phyloP scores from a whole-genome alignment of 2,113 vertebrate genomes.

The Emydocephalus ijimae region DNA sequence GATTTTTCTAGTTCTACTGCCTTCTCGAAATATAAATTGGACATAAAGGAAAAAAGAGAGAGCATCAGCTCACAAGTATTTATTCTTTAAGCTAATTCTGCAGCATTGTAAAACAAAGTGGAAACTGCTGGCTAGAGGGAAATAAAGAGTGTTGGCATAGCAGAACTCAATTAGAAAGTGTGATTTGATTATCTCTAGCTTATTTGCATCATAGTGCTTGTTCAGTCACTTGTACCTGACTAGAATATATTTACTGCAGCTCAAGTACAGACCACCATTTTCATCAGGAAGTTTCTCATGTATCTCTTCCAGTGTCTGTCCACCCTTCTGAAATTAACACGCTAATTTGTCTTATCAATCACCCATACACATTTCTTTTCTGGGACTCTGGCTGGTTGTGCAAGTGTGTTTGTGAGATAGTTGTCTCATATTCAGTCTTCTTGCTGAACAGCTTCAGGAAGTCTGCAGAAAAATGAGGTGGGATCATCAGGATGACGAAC shows the following conservation, averaged over 20 bases:
- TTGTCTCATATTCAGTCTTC: slow-evolving; percentile 29
- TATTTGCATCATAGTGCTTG: slow-evolving; percentile 60
- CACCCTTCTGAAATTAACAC: background rate
- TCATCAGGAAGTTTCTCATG: slow-evolving; percentile 37
- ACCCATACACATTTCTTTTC: background rate
- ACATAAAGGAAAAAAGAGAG: slow-evolving; percentile 29
- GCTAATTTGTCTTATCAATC: background rate
- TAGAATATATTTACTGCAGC: slow-evolving; percentile 49
- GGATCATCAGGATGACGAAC: slow-evolving; percentile 33
- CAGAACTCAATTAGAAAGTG: slow-evolving; percentile 63
- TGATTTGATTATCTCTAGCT: slow-evolving; percentile 64
- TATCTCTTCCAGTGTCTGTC: background rate
- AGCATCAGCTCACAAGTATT: slow-evolving; percentile 54
- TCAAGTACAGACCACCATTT: background rate
- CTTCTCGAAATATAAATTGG: slow-evolving; percentile 22
- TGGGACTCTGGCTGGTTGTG: background rate
- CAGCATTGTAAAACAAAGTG: slow-evolving; percentile 57
- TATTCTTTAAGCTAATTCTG: slow-evolving; percentile 63
- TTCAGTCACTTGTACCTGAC: slow-evolving; percentile 48
- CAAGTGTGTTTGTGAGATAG: background rate
- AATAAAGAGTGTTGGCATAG: slow-evolving; percentile 60
- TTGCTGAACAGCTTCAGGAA: slow-evolving; percentile 27
- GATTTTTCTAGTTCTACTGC: slow-evolving; percentile 22
- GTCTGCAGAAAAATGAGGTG: slow-evolving; percentile 28
- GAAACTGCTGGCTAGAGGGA: slow-evolving; percentile 56